phyloP scores from a whole-genome alignment of 2,797 vertebrate species.

The Sternotherus odoratus region DNA sequence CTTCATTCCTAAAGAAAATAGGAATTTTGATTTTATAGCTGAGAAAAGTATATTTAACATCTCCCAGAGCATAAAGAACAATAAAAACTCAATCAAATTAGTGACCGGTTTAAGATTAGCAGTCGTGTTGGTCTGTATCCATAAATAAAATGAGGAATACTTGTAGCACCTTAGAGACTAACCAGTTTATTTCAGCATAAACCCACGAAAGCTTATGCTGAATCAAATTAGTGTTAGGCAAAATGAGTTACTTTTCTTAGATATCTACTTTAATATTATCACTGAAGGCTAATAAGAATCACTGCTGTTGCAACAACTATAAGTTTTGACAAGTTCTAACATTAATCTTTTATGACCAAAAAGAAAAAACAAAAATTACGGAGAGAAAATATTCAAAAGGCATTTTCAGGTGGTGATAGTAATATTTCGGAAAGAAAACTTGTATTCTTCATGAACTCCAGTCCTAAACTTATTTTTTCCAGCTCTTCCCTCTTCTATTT shows the following conservation, averaged over 20 bases:
- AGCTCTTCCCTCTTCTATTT: background rate
- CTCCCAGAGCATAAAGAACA: background rate
- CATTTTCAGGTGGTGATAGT: background rate
- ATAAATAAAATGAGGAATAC: too few relatives aligned
- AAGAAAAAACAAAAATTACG: background rate
- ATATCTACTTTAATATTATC: background rate
- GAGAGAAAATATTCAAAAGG: background rate
- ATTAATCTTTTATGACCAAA: background rate
- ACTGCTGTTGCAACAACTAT: background rate
- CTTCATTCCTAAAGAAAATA: background rate
- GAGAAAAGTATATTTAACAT: background rate
- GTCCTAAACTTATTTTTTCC: background rate
- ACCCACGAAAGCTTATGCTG: too few relatives aligned
- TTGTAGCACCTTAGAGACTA: too few relatives aligned
- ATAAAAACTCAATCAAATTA: background rate
- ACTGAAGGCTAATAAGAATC: background rate
- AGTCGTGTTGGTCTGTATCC: too few relatives aligned
- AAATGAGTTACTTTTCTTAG: background rate
- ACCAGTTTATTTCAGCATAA: too few relatives aligned
- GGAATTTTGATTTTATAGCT: background rate
- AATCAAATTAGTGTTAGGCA: background rate
- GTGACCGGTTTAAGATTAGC: too few relatives aligned
- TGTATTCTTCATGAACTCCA: background rate
- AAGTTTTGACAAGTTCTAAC: background rate
- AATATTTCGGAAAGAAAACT: background rate